phyloP scores from a whole-genome alignment of 2,113 vertebrate genomes.

The Alectura lathami region DNA sequence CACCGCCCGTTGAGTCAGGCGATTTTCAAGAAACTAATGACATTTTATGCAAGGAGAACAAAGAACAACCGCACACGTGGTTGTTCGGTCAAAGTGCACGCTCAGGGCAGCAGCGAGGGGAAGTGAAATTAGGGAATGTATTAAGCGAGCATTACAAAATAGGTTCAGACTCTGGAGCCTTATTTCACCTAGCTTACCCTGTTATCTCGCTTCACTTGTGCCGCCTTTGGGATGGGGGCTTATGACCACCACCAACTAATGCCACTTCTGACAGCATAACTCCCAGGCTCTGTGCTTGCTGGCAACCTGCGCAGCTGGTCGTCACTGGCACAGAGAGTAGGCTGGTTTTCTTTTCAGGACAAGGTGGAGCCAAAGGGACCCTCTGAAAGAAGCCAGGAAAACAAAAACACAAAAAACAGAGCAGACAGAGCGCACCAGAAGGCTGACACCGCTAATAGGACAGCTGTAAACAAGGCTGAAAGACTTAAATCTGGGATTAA shows the following conservation, averaged over 20 bases:
- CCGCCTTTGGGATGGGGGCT: background rate
- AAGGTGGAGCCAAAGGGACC: background rate
- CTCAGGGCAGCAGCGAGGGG: background rate
- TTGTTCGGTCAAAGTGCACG: background rate
- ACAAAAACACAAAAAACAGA: background rate
- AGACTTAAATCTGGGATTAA: background rate
- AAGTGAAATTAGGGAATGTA: background rate
- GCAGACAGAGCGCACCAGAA: background rate
- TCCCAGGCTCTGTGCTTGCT: background rate
- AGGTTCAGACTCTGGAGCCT: background rate
- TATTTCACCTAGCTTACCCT: background rate
- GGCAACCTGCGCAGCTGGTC: background rate
- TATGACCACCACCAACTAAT: background rate
- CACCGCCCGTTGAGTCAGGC: background rate
- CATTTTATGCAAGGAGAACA: background rate
- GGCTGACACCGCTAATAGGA: background rate
- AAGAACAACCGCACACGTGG: background rate
- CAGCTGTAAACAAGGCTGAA: slow-evolving; percentile 33
- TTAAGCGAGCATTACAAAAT: background rate
- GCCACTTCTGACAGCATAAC: background rate
- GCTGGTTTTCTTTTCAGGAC: background rate
- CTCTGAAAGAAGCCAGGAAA: background rate
- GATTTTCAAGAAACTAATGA: background rate
- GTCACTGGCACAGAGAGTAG: background rate
- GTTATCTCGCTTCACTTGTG: background rate